phyloP scores from a whole-genome alignment of 1,140 invertebrate species.

The Spodoptera frugiperda region DNA sequence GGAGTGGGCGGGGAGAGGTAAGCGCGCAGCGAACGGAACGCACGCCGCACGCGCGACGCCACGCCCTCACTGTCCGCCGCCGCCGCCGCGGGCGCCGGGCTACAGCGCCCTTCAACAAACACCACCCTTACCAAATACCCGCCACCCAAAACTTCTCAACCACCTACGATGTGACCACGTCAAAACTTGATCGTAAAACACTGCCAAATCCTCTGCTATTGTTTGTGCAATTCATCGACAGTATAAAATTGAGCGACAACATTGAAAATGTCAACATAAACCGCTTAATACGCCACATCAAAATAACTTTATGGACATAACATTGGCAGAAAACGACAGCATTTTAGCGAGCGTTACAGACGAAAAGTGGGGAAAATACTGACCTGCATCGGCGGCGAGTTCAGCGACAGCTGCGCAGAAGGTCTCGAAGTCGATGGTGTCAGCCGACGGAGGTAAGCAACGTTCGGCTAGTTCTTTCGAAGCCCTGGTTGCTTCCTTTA shows the following conservation, averaged over 20 bases:
- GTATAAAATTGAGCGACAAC: not conserved
- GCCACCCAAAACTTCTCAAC: conserved; percentile 3
- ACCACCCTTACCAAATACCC: conserved; percentile 47
- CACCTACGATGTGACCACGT: not conserved
- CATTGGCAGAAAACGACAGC: conserved; percentile 26
- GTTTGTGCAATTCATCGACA: not conserved
- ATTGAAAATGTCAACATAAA: conserved; percentile 7
- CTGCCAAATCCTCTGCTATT: not conserved
- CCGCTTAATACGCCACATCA: not conserved
- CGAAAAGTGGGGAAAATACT: conserved; percentile 22
- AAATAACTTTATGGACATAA: conserved; percentile 10
- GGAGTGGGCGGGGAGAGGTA: conserved; percentile 69
- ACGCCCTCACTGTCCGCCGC: conserved; percentile 63
- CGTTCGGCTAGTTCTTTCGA: conserved; percentile 66
- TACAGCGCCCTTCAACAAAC: conserved; percentile 64
- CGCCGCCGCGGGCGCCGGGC: conserved; percentile 27
- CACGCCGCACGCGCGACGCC: conserved; percentile 74
- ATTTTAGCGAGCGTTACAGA: conserved; percentile 14
- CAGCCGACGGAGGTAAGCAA: conserved; percentile 63
- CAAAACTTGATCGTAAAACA: not conserved
- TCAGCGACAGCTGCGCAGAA: conserved; percentile 87
- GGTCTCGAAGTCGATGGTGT: conserved; percentile 84
- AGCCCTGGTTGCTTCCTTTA: conserved; percentile 71
- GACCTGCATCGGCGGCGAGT: conserved; percentile 82
- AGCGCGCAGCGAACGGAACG: conserved; percentile 77